phyloP scores from a whole-genome alignment of 2,797 vertebrate species.

The Macrochelys suwanniensis region DNA sequence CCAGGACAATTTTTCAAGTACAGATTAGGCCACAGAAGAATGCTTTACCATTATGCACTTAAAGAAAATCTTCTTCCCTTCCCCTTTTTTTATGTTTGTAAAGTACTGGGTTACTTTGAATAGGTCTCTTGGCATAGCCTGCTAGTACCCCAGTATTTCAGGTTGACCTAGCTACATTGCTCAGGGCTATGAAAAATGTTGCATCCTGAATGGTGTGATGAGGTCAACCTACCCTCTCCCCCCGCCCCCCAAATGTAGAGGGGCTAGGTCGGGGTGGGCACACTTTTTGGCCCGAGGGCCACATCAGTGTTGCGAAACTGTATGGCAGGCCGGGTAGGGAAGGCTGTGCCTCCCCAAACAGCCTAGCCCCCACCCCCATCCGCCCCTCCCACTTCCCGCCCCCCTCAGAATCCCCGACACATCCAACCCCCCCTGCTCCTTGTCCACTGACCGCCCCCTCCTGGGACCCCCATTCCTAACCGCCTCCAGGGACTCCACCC shows the following conservation, averaged over 20 bases:
- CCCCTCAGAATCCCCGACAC: no score
- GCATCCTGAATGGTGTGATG: not conserved
- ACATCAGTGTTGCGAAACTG: no score
- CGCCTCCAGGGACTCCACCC: no score
- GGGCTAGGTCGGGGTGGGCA: not conserved
- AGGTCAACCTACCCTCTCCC: not conserved
- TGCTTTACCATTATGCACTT: conserved; percentile 1
- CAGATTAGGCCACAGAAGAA: not conserved
- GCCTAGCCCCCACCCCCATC: no score
- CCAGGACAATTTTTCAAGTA: not conserved
- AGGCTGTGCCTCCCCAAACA: no score
- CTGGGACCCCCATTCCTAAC: no score
- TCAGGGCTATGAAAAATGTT: not conserved
- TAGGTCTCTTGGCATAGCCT: conserved; percentile 66
- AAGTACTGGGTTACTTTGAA: conserved; percentile 74
- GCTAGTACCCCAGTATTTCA: conserved; percentile 65
- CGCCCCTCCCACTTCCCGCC: no score
- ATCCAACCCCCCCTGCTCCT: no score
- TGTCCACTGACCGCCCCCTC: no score
- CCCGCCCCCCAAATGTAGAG: no score
- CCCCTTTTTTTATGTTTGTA: conserved; percentile 60
- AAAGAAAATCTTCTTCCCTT: not conserved
- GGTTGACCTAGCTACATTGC: not conserved
- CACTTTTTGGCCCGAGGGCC: no score
- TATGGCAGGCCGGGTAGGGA: no score